Evolutionary conservation across 2,113 vertebrate genomes (phyloP), one percentile per base, ranked within the genome.

Genomic region (Mesoclemmys tuberculata): DNA sequence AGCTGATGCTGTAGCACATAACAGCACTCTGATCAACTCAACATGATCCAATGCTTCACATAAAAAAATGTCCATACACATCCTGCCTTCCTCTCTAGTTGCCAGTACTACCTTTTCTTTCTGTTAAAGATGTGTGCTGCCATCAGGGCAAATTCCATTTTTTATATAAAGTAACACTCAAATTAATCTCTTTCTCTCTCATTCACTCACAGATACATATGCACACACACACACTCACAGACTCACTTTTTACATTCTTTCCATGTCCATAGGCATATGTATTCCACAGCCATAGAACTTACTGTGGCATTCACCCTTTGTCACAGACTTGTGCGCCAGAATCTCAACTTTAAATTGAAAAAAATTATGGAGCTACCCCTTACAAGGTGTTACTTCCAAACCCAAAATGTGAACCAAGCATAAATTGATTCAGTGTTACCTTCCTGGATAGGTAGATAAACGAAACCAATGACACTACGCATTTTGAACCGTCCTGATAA

Each of bases 121-220:
- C 79, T 35, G 12, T 2, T 55, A 22, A 35, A 71, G n/a, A 82
- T 10, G 3, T 0, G 0, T 71, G n/a, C 64, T 38, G 5, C 26
- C 51, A 0, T 68, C 52, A 48, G 83, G 8, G 1, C 5, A 71
- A 71, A 71, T 71, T 38, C n/a, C 22, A 75, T 1, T 84, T 52
- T 78, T 44, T 29, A 77, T 77, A 27, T 90, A 27, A 78, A 85
- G n/a, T 6, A 38, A 4, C 4, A 11, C 5, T 16, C 2, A 6
- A 0, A 0, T 68, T 54, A 49, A 46, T 85, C 78, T 10, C 13
- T 90, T 26, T 0, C 0, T 44, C 51, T 94, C 51, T 74, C 19
- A 22, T 22, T 38, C n/a, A 71, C 5, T 46, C 18, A 52, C 46
- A 38, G 68, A 3, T 14, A n/a, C 0, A 16, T 21, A 22, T 85